Evolutionary conservation across 2,888 invertebrate species (phyloP).

Genomic region (Cerastis leucographa): DNA sequence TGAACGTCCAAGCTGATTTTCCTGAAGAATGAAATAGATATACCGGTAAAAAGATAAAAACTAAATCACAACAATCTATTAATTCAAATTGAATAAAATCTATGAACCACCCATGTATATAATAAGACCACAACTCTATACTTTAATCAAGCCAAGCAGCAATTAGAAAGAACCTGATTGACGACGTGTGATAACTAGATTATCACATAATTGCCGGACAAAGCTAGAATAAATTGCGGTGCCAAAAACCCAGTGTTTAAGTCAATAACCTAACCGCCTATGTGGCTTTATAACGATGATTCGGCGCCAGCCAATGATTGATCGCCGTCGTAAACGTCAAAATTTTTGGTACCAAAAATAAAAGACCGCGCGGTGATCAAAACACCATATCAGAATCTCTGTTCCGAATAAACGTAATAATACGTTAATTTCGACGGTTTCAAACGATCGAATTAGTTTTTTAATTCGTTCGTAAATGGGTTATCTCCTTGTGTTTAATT

Average conservation of each 20-base stretch:
- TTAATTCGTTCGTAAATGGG: slow-evolving; percentile 60
- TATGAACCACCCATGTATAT: neutral
- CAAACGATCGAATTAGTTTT: slow-evolving; percentile 68
- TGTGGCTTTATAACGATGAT: slow-evolving; percentile 79
- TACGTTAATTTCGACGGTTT: slow-evolving; percentile 68
- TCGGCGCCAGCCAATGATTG: slow-evolving; percentile 81
- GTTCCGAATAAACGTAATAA: slow-evolving; percentile 73
- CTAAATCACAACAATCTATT: neutral
- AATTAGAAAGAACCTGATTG: slow-evolving; percentile 55
- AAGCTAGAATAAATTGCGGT: slow-evolving; percentile 61
- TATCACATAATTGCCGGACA: slow-evolving; percentile 52
- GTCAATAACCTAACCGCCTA: slow-evolving; percentile 75
- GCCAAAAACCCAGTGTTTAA: slow-evolving; percentile 71
- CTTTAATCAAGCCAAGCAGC: slow-evolving; percentile 13
- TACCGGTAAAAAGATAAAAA: neutral
- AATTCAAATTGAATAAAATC: neutral
- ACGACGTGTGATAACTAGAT: slow-evolving; percentile 62
- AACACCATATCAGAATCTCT: slow-evolving; percentile 74
- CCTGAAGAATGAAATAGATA: neutral
- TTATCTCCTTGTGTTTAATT: slow-evolving; percentile 45
- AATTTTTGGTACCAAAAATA: slow-evolving; percentile 76
- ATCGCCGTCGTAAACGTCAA: slow-evolving; percentile 82
- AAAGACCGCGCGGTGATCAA: slow-evolving; percentile 73
- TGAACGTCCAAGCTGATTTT: neutral
- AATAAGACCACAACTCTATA: neutral